Conservation (phyloP, 30 jellyfish, hydroid and myxozoan species). For the Hydractinia symbiolongicarpus region DNA sequence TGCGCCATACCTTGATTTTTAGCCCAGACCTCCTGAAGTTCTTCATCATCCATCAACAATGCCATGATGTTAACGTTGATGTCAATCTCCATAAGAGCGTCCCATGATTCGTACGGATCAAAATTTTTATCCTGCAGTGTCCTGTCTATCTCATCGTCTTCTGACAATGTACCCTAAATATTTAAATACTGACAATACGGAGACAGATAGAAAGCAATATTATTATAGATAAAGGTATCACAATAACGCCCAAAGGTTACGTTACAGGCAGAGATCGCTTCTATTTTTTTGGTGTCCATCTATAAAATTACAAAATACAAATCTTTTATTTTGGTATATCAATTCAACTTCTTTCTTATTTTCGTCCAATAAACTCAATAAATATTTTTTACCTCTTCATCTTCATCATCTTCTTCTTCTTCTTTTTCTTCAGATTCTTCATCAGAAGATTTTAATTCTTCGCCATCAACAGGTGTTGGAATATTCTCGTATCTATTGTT, state of each 20-base stretch:
- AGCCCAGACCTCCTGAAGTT: not conserved
- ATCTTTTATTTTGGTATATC: not conserved
- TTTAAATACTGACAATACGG: no score
- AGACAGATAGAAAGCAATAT: no score
- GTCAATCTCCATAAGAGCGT: not conserved
- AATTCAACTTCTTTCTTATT: not conserved
- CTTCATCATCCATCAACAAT: not conserved
- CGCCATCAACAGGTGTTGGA: no score
- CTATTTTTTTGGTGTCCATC: no score
- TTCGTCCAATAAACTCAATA: not conserved
- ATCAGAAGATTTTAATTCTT: no score
- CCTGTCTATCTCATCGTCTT: not conserved
- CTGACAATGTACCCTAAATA: not conserved
- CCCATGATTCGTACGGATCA: constrained; percentile 16
- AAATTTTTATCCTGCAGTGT: not conserved
- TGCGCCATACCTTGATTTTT: no score
- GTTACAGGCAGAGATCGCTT: no score
- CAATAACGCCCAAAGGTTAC: no score
- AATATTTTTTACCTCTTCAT: not conserved
- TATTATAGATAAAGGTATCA: no score
- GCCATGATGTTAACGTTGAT: not conserved
- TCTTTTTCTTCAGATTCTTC: not conserved
- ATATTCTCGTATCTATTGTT: not conserved
- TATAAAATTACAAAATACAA: no score
- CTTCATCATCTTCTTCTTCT: constrained; percentile 4